phyloP scores from a whole-genome alignment of 2,888 invertebrate species.

The Lasioglossum lativentre region DNA sequence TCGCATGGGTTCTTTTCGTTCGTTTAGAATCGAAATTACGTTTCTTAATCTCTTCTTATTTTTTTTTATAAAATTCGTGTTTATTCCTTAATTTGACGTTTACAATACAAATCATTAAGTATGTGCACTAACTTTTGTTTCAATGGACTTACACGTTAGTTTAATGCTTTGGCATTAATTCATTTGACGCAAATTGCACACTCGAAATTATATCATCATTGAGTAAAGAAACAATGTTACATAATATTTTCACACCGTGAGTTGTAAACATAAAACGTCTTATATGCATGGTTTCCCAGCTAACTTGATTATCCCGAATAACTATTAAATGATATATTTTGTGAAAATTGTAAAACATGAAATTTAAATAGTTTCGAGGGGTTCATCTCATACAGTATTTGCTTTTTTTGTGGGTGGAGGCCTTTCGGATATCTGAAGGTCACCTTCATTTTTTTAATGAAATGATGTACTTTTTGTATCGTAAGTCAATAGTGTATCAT shows the following conservation, averaged over 20 bases:
- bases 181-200: neutral
- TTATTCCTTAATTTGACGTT: slow-evolving; percentile 15
- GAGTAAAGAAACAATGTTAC: neutral
- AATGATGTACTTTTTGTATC: no score
- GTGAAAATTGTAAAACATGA: no score
- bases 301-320: no score
- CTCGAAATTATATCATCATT: neutral
- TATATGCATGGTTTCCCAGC: neutral
- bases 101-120: neutral
- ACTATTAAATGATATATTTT: no score
- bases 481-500: no score
- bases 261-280: neutral
- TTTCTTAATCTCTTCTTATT: slow-evolving; percentile 39
- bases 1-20: slow-evolving; percentile 72
- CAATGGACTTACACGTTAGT: slow-evolving; percentile 13
- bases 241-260: neutral
- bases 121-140: slow-evolving; percentile 23
- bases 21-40: slow-evolving; percentile 50
- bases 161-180: slow-evolving; percentile 4
- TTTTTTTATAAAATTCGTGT: slow-evolving; percentile 22
- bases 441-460: neutral
- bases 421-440: no score
- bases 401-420: no score
- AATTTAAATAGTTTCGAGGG: no score
- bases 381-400: no score